Evolutionary conservation across 2,888 invertebrate species (phyloP), one percentile per base, ranked within the genome.

Genomic region (Tridacna gigas): DNA sequence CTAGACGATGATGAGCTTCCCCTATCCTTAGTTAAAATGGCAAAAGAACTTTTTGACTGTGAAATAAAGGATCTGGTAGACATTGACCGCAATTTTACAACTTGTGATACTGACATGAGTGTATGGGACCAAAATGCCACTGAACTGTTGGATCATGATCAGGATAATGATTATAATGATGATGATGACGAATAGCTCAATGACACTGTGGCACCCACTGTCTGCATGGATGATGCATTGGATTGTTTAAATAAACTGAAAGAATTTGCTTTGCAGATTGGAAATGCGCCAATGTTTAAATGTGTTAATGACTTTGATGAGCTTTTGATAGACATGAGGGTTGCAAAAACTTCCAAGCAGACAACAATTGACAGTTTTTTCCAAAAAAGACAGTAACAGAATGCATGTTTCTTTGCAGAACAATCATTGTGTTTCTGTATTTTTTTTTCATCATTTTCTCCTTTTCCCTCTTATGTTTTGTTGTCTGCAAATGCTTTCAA

Each of bases 61-160:
- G 73, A 81, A n/a, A 18, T 73, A 18, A 22, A n/a, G 13, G 73
- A 77, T n/a, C 12, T 77, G 9, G 45, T 56, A 18, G 45, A 26
- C 22, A 77, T 81, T 15, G 80, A 81, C 26, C 15, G 13, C 11
- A 25, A 61, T 5, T 71, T 80, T 48, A 37, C 48, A 11, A 80
- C 80, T 15, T 80, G 80, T 71, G 80, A 77, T 26, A 76, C 37
- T 28, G 48, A 28, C 71, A 69, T 80, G 61, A 77, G n/a, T 51
- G 73, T 71, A 18, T 80, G 80, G 76, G 76, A 76, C 28, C 28
- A 51, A 26, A 61, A 60, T 13, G 80, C 80, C n/a, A 12, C 47
- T n/a, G 69, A 69, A 18, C 45, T 69, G 18, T 0, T 80, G 48
- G n/a, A 47, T 22, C 12, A 66, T 28, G 9, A 22, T 20, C 22